Base-by-base conservation (phyloP, 2,113 vertebrate genomes). In the Barbus barbus region DNA sequence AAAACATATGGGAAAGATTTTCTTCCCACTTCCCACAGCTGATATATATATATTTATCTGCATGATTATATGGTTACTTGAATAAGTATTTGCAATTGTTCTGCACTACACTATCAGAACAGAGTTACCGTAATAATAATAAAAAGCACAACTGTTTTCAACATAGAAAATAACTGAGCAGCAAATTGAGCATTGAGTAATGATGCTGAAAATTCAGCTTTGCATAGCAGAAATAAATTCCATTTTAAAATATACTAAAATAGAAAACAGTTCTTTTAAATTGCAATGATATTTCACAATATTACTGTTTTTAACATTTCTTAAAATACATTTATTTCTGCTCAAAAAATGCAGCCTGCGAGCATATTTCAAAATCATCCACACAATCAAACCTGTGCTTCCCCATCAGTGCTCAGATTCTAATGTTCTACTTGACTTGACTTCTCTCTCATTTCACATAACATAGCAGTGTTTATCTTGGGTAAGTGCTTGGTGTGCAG, bases 401-500 rank as follows among this genome's bases (percentile, higher is more conserved):
- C n/a, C n/a, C n/a, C 8, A 31, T 69, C 31, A 36, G 9, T 36
- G 18, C 31, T 71, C 33, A 38, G 33, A 71, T 71, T 71, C 33
- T 38, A 71, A 38, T 71, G 67, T 41, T 71, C 67, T n/a, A 36
- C 67, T 69, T 36, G 8, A 69, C 65, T 71, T 71, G 8, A 69
- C 65, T 71, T 71, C 67, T n/a, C 67, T 41, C 67, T 77, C 9
- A 58, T 60, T 78, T 78, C 53, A 58, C 31, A 78, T 53, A 56
- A 56, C 74, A 78, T 60, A 13, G 31, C 74, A 38, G 31, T 78
- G 75, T 78, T 78, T 60, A 78, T 78, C 75, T 78, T 60, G 75
- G 28, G 31, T 79, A 80, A 65, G 82, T 22, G 46, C 26, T 67
- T 26, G 16, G 18, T 67, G 48, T 58, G 83, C 83, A 85, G 86